Evolutionary conservation across 2,113 vertebrate genomes (phyloP).

Genomic region (Axis porcinus): DNA sequence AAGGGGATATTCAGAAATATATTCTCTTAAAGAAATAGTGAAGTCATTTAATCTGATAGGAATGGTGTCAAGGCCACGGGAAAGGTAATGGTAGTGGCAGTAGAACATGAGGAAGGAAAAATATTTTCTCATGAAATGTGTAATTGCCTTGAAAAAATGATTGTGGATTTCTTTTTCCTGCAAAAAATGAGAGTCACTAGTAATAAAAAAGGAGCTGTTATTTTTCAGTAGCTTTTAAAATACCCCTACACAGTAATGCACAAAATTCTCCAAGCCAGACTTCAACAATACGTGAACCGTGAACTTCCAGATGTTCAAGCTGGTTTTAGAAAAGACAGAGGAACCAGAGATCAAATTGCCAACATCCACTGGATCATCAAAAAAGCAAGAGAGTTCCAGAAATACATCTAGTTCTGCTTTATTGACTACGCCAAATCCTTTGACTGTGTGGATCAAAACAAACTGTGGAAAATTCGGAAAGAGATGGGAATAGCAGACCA

Average conservation of each 20-base stretch:
- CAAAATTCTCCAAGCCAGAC: background rate
- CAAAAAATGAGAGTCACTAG: background rate
- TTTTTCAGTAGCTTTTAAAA: background rate
- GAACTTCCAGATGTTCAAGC: background rate
- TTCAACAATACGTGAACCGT: background rate
- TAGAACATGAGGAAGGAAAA: background rate
- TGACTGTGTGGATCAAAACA: background rate
- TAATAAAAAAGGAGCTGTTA: background rate
- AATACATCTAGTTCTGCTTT: background rate
- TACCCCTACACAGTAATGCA: background rate
- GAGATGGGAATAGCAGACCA: background rate
- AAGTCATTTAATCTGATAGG: background rate
- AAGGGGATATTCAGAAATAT: background rate
- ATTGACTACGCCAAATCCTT: background rate
- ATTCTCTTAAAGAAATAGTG: background rate
- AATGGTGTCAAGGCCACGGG: background rate
- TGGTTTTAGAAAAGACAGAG: background rate
- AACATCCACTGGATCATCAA: background rate
- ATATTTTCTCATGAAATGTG: background rate
- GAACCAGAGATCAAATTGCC: background rate
- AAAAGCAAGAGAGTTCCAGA: background rate
- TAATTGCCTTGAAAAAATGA: background rate
- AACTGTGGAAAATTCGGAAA: background rate
- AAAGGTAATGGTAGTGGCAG: background rate
- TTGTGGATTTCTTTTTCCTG: background rate